phyloP scores from a whole-genome alignment of 1,140 invertebrate genomes.

The Paraescarpia echinospica region DNA sequence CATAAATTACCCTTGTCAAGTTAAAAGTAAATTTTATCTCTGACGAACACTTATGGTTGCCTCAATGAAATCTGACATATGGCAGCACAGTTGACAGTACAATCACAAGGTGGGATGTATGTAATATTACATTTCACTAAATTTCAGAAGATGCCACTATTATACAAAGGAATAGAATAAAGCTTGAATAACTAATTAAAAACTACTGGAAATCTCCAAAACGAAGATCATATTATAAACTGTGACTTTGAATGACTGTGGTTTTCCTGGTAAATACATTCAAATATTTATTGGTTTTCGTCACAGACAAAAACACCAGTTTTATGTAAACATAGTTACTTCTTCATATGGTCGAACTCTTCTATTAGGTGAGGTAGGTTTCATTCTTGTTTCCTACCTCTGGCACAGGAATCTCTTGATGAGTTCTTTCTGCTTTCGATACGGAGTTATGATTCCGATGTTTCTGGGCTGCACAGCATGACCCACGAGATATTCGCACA shows the following conservation, averaged over 20 bases:
- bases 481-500: conserved; percentile 38
- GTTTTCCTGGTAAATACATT: not conserved
- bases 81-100: too few species aligned
- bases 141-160: too few species aligned
- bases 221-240: too few species aligned
- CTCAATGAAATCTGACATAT: too few species aligned
- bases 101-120: too few species aligned
- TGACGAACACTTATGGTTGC: too few species aligned
- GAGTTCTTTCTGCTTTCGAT: conserved; percentile 43
- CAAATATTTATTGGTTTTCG: not conserved
- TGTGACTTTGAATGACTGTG: not conserved
- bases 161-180: not conserved
- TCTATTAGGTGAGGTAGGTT: not conserved
- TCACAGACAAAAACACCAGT: not conserved
- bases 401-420: conserved; percentile 31
- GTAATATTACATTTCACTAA: too few species aligned
- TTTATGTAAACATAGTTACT: not conserved
- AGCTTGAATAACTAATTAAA: not conserved
- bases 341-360: not conserved
- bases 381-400: conserved; percentile 28
- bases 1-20: too few species aligned
- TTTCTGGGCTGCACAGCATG: conserved; percentile 18
- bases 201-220: not conserved
- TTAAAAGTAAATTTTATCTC: too few species aligned
- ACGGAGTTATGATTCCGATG: conserved; percentile 53